Evolutionary conservation across 2,113 vertebrate species (phyloP).

Genomic region (Puma concolor): DNA sequence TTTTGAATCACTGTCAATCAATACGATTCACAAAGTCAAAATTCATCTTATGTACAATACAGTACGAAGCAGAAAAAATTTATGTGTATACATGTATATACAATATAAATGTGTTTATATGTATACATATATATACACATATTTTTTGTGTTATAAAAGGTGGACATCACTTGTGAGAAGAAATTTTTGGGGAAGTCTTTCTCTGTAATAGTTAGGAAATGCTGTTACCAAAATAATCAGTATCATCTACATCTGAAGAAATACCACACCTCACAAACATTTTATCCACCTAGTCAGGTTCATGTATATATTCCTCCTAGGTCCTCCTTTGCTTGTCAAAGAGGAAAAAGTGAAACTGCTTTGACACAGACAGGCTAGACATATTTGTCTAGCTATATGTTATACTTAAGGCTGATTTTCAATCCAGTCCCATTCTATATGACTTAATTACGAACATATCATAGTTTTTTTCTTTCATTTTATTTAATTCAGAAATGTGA

Average conservation of each 20-base stretch:
- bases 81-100: background rate
- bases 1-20: background rate
- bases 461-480: background rate
- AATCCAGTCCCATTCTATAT: background rate
- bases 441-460: background rate
- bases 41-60: background rate
- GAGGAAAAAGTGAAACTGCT: background rate
- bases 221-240: background rate
- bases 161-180: background rate
- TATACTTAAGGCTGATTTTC: background rate
- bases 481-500: background rate
- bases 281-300: background rate
- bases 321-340: background rate
- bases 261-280: background rate
- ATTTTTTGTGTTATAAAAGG: background rate
- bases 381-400: background rate
- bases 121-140: background rate
- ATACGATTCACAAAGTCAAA: background rate
- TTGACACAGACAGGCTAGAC: background rate
- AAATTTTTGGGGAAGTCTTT: background rate
- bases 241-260: slow-evolving; percentile 11
- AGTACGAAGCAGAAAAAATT: background rate
- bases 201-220: background rate
- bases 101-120: background rate
- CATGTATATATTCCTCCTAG: background rate